Base-by-base conservation (phyloP, 2,113 vertebrate genomes). In the Ictalurus furcatus region DNA sequence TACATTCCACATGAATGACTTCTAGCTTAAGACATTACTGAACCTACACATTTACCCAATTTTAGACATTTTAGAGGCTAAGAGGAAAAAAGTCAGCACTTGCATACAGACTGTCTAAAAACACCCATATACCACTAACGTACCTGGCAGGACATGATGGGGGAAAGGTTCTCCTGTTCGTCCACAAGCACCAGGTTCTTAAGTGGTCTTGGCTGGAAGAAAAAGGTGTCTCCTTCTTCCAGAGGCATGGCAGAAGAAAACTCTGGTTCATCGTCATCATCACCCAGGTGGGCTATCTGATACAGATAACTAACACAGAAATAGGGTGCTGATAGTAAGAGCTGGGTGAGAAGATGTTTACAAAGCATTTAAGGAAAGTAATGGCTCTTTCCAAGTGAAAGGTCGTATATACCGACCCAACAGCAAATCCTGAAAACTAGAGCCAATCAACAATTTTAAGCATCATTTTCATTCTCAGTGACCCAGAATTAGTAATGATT, bases 231-330 rank as follows among this genome's bases (percentile, higher is more conserved):
- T 87, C 98, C 98, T 88, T 99, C 98, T 90, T 99, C 98, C 90
- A 99, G 91, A 6, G 98, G 98, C 98, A 99, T 99, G 2, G 98
- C 98, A 85, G 98, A 99, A 44, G 98, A 99, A 94, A 99, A 99
- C 93, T 99, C 98, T 0, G 98, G 98, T 88, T 99, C 98, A 8
- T 99, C 98, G 5, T 99, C 98, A 12, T 99, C 98, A 0, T 99
- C 98, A 6, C 98, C 98, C 93, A 99, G 93, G 92, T 99, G 98
- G 84, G 98, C 98, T 52, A 99, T 99, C 86, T 99, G 98, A 94
- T 99, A 99, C 84, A 99, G 96, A 91, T 99, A 99, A 83, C 91
- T 90, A 58, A 89, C 0, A 89, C 73, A 78, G 2, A 80, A 40
- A 88, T 6, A 48, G 40, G 0, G n/a, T 30, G 54, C 83, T 67